Percentiles rank a stretch among this genome's conserved stretches.
Evolutionary conservation across 2,113 vertebrate species (phyloP).

Genomic region (Rhabdomys dilectus): DNA sequence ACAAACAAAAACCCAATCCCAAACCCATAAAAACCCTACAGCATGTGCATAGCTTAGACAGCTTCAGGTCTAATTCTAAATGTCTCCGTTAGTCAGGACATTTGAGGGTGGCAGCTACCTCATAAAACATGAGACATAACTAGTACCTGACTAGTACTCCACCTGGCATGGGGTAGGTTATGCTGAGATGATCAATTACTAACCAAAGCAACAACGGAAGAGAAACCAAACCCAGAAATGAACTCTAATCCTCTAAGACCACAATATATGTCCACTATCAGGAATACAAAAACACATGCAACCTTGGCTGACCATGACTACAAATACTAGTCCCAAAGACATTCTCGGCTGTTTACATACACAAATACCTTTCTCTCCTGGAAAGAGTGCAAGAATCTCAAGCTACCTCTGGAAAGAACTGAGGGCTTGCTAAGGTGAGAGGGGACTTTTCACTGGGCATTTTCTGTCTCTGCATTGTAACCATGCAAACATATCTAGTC

Average conservation of each 20-base stretch:
- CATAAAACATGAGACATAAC: neutral
- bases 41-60: neutral
- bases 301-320: neutral
- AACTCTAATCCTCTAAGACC: neutral
- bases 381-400: neutral
- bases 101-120: neutral
- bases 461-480: neutral
- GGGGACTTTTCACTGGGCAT: neutral
- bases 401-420: neutral
- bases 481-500: neutral
- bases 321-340: neutral
- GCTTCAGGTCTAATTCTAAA: conserved; percentile 31
- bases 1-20: neutral
- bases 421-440: neutral
- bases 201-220: neutral
- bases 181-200: neutral
- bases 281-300: neutral
- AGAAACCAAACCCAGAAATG: neutral
- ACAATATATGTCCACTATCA: neutral
- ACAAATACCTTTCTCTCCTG: neutral
- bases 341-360: neutral
- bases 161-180: neutral
- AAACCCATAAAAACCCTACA: neutral
- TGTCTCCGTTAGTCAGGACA: neutral
- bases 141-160: neutral